Conservation (phyloP, 2,888 invertebrate species). For the Drosophila emarginata region DNA sequence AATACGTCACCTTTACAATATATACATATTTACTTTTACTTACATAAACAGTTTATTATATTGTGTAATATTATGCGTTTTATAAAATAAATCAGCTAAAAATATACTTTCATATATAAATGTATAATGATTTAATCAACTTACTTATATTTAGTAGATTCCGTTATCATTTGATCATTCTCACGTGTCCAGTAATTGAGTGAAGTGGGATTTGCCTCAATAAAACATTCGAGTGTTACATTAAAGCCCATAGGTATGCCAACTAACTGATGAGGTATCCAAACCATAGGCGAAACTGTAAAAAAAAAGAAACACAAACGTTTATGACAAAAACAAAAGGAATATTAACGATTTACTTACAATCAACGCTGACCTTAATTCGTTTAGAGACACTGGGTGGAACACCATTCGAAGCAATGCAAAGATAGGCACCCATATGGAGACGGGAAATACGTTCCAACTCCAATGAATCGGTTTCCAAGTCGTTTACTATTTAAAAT, state of each 20-base stretch:
- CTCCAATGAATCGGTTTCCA: slow-evolving; percentile 92
- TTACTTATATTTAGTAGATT: slow-evolving; percentile 89
- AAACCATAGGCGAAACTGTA: slow-evolving; percentile 95
- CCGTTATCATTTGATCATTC: slow-evolving; percentile 94
- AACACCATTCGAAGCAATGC: slow-evolving; percentile 92
- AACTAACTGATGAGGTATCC: slow-evolving; percentile 95
- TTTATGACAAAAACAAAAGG: not conserved
- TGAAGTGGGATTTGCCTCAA: slow-evolving; percentile 95
- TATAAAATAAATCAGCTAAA: not conserved
- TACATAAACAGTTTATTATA: no score
- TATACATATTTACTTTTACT: no score
- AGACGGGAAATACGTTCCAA: slow-evolving; percentile 92
- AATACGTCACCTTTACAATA: no score
- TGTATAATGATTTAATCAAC: slow-evolving; percentile 36
- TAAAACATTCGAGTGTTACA: slow-evolving; percentile 93
- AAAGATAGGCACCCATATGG: slow-evolving; percentile 96
- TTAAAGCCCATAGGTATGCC: slow-evolving; percentile 92
- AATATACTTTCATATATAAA: not conserved
- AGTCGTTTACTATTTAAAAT: slow-evolving; percentile 87
- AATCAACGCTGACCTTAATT: slow-evolving; percentile 96
- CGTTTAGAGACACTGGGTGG: slow-evolving; percentile 95
- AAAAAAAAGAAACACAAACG: not conserved
- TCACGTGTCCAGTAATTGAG: slow-evolving; percentile 95
- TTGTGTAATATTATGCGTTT: no score
- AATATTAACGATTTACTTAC: slow-evolving; percentile 86